Evolutionary conservation across 2,113 vertebrate genomes (phyloP), one percentile per base, ranked within the genome.

Genomic region (Todiramphus chloris): DNA sequence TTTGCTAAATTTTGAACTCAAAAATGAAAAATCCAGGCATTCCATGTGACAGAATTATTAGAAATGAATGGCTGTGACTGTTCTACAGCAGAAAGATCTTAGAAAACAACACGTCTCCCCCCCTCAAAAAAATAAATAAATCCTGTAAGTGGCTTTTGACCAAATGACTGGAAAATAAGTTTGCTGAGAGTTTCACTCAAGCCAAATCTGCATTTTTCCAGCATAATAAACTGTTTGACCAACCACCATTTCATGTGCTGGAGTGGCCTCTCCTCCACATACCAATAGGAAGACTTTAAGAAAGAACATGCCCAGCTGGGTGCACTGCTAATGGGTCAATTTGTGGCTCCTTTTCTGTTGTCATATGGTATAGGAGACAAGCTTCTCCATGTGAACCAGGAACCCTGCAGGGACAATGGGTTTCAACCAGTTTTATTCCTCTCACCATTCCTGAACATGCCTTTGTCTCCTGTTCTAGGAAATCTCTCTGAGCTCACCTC

Each of bases 1-100:
- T 89, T 92, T 72, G 77, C 44, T 82, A 64, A 37, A 59, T 87
- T 95, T 94, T 79, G 24, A n/a, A 3, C 23, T 48, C 51, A 23
- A 67, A 93, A 94, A 83, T 30, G 37, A 89, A 88, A 95, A 93
- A 83, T 59, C n/a, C 70, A 86, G 92, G 39, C 13, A 64, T 79
- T 82, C 81, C 56, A 37, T 5, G 24, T n/a, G 77, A 87, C 18
- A 44, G 67, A 91, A 75, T 51, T 63, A 72, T 89, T 95, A 56
- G 87, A 78, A 92, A 56, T 25, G 56, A 89, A 89, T 60, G 28
- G 48, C 87, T 60, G 60, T 6, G 23, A 19, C 69, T 64, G 27
- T 64, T 82, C 55, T 37, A 53, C 50, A 69, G 67, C 51, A 51
- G 89, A 91, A 84, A 60, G 31, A 56, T 56, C 77, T 90, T 56